Base-by-base conservation (phyloP, 2,113 vertebrate species). In the Conger conger region DNA sequence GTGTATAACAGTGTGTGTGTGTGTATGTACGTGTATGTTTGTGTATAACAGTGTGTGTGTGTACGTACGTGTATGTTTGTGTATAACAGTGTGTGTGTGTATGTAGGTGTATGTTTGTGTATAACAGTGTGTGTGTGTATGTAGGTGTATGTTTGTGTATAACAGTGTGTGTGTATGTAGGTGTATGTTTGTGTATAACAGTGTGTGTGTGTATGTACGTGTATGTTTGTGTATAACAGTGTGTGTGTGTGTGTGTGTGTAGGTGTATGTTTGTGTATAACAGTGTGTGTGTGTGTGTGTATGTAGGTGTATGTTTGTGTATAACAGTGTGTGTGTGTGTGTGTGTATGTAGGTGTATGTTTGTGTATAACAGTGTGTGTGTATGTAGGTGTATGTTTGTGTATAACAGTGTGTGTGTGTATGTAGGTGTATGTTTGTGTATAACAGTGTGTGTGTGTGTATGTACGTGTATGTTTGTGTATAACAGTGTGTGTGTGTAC, bases 181-280 rank as follows among this genome's bases (percentile, higher is more conserved):
- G 86, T 87, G 86, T 83, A 86, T 42, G 40, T 42, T 42, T 42
- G 40, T 42, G 40, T 42, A n/a, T n/a, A n/a, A n/a, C n/a, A n/a
- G 40, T 42, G 40, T 42, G 40, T 42, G 40, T 42, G 40, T 42
- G 40, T 42, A n/a, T n/a, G n/a, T n/a, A n/a, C n/a, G n/a, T n/a
- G 40, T 42, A 9, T 42, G 40, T 42, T 42, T 4, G 9, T 42
- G 40, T 42, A 9, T 42, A 9, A 42, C 4, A 6, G n/a, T n/a
- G n/a, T n/a, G n/a, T n/a, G n/a, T n/a, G 40, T 42, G 40, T 42
- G 9, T 42, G 9, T 1, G 4, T 42, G 40, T 42, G 40, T 42
- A 9, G 4, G 9, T 42, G 40, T 42, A 8, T 4, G 40, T 42
- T 42, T 42, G 40, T 1, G 60, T 68, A 7, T 7, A 5, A 27